Evolutionary conservation across 2,113 vertebrate species (phyloP).

Genomic region (Anolis sagrei): DNA sequence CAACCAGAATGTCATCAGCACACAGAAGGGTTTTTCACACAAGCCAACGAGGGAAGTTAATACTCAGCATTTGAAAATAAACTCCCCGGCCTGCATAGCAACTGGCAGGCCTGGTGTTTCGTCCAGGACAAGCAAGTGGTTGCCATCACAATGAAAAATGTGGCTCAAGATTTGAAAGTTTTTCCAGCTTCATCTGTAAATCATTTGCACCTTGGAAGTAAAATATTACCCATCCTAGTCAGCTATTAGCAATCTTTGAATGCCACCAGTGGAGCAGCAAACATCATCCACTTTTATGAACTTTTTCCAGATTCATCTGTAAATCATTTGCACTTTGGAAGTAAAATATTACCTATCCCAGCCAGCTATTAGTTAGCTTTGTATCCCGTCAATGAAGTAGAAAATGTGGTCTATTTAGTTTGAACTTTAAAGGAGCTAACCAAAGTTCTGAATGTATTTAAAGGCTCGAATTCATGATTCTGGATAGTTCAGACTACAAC

Average conservation of each 20-base stretch:
- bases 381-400: no score
- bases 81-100: neutral
- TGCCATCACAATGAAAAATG: neutral
- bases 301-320: neutral
- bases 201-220: neutral
- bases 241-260: neutral
- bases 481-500: no score
- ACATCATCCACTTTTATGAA: no score
- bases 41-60: neutral
- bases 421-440: no score
- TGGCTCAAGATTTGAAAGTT: neutral
- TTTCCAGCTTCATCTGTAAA: neutral
- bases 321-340: neutral
- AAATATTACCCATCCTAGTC: neutral
- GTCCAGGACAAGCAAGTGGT: neutral
- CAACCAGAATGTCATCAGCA: neutral
- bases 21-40: neutral
- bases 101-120: neutral
- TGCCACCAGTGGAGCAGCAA: no score
- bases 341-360: neutral
- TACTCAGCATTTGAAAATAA: neutral
- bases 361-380: neutral
- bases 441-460: no score
- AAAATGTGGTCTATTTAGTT: no score
- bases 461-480: no score